Base-by-base conservation (phyloP, 1,140 invertebrate genomes). In the Intoshia linei region DNA sequence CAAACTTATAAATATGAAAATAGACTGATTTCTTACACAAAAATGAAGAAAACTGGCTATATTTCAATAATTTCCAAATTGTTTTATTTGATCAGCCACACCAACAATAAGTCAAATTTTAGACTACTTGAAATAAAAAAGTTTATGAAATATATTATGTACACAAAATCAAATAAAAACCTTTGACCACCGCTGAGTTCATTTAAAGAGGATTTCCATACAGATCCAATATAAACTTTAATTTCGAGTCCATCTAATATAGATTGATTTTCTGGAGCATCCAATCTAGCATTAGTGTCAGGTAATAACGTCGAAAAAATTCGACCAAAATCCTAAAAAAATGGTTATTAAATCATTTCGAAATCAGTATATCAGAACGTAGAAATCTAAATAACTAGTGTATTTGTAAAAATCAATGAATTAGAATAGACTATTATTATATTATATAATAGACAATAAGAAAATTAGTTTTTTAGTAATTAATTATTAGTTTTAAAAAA, bases 141-240 rank as follows among this genome's bases (percentile, higher is more conserved):
- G 30, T 15, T 31, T 4, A 14, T 31, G 30, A 7, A 32, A 23
- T 39, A 7, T 19, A 36, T 5, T 4, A 4, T 37, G 3, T 14
- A 40, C 2, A 40, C 3, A 17, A 7, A 34, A 17, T 33, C 18
- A 11, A 34, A 34, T 20, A 19, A 3, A 1, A 40, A 59, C 44
- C 77, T 67, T 60, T 93, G 81, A 1, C 84, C 87, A 37, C 87
- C 87, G 39, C 78, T 90, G 32, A 98, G 62, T 63, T 98, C 87
- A 37, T 69, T 70, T 20, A 98, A 62, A 10, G 74, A 81, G 43
- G 95, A 83, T 58, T 95, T 98, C 77, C 81, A 93, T 1, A 76
- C 65, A 35, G 69, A 69, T 45, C 79, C 81, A 57, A 98, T 83
- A 1, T 71, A 73, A 15, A 93, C 73, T 55, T 74, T 74, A 7